phyloP scores from a whole-genome alignment of 2,797 vertebrate species.

The Delichon dasypus region DNA sequence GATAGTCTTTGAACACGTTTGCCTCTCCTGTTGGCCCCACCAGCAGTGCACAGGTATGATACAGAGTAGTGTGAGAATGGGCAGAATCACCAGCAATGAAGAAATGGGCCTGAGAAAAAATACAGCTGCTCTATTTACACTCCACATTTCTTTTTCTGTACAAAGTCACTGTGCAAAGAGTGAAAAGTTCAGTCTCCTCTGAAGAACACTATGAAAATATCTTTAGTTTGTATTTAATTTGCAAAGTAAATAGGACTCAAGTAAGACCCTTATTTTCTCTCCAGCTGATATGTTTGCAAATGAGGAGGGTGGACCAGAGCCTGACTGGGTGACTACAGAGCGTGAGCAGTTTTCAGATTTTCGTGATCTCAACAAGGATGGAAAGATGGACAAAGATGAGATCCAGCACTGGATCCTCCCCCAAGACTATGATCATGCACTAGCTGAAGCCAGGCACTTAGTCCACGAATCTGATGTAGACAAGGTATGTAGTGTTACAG shows the following conservation, averaged over 20 bases:
- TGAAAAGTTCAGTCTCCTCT: neutral
- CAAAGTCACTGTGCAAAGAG: neutral
- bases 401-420: constrained; percentile 98
- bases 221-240: neutral
- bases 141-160: neutral
- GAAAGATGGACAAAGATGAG: constrained; percentile 94
- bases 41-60: neutral
- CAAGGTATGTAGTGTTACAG: constrained; percentile 80
- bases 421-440: constrained; percentile 94
- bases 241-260: neutral
- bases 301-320: constrained; percentile 91
- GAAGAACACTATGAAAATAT: neutral
- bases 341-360: constrained; percentile 97
- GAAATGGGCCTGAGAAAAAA: neutral
- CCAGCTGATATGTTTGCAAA: constrained; percentile 98
- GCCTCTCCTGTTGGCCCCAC: neutral
- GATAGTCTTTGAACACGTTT: neutral
- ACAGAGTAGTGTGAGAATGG: neutral
- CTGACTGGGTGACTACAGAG: constrained; percentile 94
- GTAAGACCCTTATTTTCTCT: neutral
- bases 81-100: neutral
- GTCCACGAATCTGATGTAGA: constrained; percentile 93
- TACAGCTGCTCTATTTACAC: neutral
- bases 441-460: constrained; percentile 94
- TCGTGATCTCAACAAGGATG: constrained; percentile 95